These are phyloP conservation scores for Melopsittacus undulatus DNA, from an alignment of 2,797 vertebrate genomes.

Conservation along the genomic window DNA sequence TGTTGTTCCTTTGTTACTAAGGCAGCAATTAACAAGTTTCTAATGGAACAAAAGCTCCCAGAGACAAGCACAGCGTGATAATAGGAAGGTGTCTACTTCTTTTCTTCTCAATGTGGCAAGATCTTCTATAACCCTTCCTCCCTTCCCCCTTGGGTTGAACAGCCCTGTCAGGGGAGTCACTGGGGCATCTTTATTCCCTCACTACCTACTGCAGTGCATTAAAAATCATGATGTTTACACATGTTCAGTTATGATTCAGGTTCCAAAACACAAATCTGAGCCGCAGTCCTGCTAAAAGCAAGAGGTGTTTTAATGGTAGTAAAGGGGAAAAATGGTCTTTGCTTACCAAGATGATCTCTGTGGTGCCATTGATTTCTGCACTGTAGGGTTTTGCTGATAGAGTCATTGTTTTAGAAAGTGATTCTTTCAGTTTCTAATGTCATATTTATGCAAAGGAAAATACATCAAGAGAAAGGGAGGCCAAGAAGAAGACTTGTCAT, in stretches of 20 bases:
- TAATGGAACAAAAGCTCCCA: constrained; percentile 66
- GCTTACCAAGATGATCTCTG: background rate
- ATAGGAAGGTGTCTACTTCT: constrained; percentile 56
- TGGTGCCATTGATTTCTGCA: constrained; percentile 28
- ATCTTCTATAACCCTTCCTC: background rate
- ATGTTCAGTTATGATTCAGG: background rate
- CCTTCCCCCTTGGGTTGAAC: background rate
- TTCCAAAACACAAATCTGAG: background rate
- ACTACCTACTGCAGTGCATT: background rate
- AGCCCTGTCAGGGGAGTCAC: background rate
- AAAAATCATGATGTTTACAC: constrained; percentile 27
- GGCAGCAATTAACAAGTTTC: constrained; percentile 74
- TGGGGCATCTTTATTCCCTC: background rate
- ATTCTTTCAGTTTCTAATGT: constrained; percentile 33
- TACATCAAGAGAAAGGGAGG: background rate
- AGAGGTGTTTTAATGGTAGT: background rate
- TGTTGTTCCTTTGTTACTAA: constrained; percentile 70
- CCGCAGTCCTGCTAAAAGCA: background rate
- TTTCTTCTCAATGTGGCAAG: background rate
- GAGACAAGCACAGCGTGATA: constrained; percentile 52
- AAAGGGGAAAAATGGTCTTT: background rate
- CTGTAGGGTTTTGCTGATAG: constrained; percentile 23
- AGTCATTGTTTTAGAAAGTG: background rate
- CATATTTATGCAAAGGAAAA: constrained; percentile 46
- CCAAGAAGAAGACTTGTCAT: background rate